Evolutionary conservation across 2,888 invertebrate species (phyloP).

Genomic region (Hipparchia sbordonii): DNA sequence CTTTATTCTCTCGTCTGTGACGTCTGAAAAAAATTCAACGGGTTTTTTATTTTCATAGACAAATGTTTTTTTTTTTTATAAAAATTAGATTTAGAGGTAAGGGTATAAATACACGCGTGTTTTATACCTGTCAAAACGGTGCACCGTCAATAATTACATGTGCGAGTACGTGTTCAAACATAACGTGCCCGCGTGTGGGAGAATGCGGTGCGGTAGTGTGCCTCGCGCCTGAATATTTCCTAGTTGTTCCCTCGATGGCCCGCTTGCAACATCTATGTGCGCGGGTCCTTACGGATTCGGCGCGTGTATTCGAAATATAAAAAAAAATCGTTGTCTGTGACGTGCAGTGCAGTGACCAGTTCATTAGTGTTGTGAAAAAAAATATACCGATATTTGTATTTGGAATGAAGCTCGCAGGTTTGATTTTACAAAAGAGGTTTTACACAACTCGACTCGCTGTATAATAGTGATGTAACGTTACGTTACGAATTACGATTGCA

Average conservation of each 20-base stretch:
- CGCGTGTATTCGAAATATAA: constrained; percentile 65
- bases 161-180: constrained; percentile 48
- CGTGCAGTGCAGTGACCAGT: constrained; percentile 48
- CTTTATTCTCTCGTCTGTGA: constrained; percentile 2
- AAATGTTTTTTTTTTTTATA: constrained; percentile 10
- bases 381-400: constrained; percentile 30
- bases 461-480: constrained; percentile 48
- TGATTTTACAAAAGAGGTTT: constrained; percentile 41
- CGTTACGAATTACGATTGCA: constrained; percentile 21
- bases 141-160: constrained; percentile 53
- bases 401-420: constrained; percentile 46
- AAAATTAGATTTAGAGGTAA: constrained; percentile 14
- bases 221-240: constrained; percentile 71
- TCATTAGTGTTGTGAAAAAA: constrained; percentile 46
- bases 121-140: constrained; percentile 63
- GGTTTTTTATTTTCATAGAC: constrained; percentile 6
- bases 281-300: constrained; percentile 74
- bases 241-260: constrained; percentile 78
- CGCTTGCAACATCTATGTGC: constrained; percentile 78
- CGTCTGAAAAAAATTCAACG: background rate
- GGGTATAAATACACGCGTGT: constrained; percentile 69
- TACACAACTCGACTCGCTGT: constrained; percentile 45
- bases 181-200: constrained; percentile 47
- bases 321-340: constrained; percentile 42
- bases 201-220: constrained; percentile 55